These are phyloP conservation scores for Diadophis punctatus DNA, from an alignment of 2,113 vertebrate genomes.

Conservation along the genomic window DNA sequence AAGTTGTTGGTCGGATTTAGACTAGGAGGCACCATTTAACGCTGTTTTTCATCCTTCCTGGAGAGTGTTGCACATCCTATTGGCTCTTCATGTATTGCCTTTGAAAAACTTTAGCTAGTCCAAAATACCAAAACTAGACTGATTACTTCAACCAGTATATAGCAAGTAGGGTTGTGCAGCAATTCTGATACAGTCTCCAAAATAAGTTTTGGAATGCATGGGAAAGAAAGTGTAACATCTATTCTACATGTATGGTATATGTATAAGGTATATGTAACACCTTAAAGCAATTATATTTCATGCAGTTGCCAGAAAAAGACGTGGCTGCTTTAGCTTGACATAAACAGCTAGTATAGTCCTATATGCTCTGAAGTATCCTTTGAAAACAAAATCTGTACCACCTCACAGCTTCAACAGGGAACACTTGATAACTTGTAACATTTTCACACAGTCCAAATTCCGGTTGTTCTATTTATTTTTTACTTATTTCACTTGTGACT, in stretches of 20 bases:
- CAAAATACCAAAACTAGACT: not conserved
- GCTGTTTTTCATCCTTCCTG: not conserved
- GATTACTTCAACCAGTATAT: not conserved
- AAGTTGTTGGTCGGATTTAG: not conserved
- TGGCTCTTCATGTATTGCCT: not conserved
- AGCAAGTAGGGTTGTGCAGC: not conserved
- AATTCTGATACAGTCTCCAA: not conserved
- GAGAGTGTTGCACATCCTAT: not conserved
- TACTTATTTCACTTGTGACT: not conserved
- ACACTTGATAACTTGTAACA: not conserved
- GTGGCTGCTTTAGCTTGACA: not conserved
- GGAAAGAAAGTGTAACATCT: not conserved
- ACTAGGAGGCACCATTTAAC: not conserved
- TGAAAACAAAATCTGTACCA: not conserved
- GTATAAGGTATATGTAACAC: not conserved
- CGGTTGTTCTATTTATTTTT: not conserved
- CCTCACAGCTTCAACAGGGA: not conserved
- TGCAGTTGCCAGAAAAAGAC: not conserved
- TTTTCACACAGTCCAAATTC: not conserved
- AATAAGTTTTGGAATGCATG: not conserved
- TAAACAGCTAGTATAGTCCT: not conserved
- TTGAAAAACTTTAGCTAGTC: not conserved
- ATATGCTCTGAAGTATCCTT: not conserved
- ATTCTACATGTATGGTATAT: too few relatives aligned
- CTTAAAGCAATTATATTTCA: not conserved